Evolutionary conservation across 2,113 vertebrate species (phyloP), one percentile per base, ranked within the genome.

Genomic region (Pangasianodon gigas): DNA sequence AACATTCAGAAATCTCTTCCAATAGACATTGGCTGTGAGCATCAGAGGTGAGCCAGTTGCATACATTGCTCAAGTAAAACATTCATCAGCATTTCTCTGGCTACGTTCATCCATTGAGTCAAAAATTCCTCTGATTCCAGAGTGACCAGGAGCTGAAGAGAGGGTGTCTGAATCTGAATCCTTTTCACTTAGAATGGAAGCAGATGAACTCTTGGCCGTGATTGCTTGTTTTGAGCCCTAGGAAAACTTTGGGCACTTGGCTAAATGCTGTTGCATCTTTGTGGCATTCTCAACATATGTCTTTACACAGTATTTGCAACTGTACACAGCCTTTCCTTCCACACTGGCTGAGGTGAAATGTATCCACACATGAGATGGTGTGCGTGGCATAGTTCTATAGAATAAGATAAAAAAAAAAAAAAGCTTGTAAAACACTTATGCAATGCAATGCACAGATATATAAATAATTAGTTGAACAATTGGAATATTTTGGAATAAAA

Each of bases 221-320:
- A 1, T 37, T 37, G 37, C 37, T 37, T 37, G 83, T 62, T 62
- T 62, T 87, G 74, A 92, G 41, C 89, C 65, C 62, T 85, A 79
- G 4, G 90, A 91, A 86, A 91, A 91, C 80, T 91, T 91, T 80
- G 90, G 89, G 85, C 93, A 94, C 89, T 94, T 93, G 82, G 90
- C 88, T 82, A 94, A 85, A 87, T 94, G 93, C 83, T 92, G 90
- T 92, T 94, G 92, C 92, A 93, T 92, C 88, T 94, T 94, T 79
- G 92, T 94, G 0, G 90, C 93, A 6, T 93, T 94, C 79, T 93
- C 93, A 4, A 92, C 89, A 87, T 93, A 91, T 0, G 90, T 88
- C 90, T 89, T 92, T 19, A 51, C 90, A 74, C 93, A 94, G 87
- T 94, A 94, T 89, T 93, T 94, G 88, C 94, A 94, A 62, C 93